Percentiles rank a stretch among this genome's conserved stretches.
These are phyloP conservation scores for Heteractis magnifica DNA, from an alignment of 92 coral and sea anemone genomes.

Conservation along the genomic window DNA sequence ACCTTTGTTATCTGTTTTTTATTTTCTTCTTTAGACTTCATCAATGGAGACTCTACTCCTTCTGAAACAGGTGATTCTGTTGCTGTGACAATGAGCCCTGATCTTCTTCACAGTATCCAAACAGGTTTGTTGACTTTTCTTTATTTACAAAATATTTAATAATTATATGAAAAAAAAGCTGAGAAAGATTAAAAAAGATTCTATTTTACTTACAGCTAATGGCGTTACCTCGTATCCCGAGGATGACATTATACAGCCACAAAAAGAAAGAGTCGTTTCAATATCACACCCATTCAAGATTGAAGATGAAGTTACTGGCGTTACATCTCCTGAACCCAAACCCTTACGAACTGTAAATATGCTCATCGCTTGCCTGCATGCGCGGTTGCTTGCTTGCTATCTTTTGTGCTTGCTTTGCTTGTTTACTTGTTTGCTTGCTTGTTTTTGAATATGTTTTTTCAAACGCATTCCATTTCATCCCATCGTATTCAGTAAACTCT, in stretches of 20 bases:
- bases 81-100: neutral
- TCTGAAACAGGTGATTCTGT: neutral
- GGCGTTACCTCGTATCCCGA: neutral
- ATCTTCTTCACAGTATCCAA: neutral
- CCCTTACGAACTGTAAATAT: neutral
- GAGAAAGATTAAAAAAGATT: no score
- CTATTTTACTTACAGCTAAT: neutral
- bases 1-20: neutral
- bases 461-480: no score
- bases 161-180: neutral
- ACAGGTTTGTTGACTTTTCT: neutral
- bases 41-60: neutral
- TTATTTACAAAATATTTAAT: no score
- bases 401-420: no score
- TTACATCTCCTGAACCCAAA: neutral
- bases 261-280: neutral
- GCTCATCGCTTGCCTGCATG: no score
- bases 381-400: no score
- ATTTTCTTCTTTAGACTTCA: slow-evolving; percentile 2
- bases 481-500: no score
- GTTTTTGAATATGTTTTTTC: no score
- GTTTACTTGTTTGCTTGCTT: no score
- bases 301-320: neutral
- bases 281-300: neutral
- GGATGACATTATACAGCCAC: neutral